Evolutionary conservation across 1,140 invertebrate species (phyloP).

Genomic region (Elysia chlorotica): DNA sequence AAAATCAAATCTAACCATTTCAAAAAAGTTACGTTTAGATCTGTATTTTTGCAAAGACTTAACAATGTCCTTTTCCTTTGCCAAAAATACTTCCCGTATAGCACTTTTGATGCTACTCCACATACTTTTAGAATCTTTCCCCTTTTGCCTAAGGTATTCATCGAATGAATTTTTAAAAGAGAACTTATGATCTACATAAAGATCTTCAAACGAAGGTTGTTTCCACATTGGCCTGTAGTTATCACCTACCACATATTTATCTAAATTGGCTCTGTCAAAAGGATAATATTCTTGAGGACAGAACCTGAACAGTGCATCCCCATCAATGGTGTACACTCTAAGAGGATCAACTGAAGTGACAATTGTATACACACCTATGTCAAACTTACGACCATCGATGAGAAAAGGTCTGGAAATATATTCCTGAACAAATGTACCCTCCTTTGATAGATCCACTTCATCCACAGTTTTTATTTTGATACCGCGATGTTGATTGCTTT

Average conservation of each 20-base stretch:
- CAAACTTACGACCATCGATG: slow-evolving; percentile 79
- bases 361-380: slow-evolving; percentile 93
- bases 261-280: slow-evolving; percentile 78
- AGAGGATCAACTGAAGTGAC: slow-evolving; percentile 90
- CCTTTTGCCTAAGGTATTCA: slow-evolving; percentile 72
- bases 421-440: slow-evolving; percentile 88
- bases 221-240: slow-evolving; percentile 95
- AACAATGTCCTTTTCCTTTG: slow-evolving; percentile 73
- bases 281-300: slow-evolving; percentile 92
- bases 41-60: slow-evolving; percentile 35
- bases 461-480: slow-evolving; percentile 75
- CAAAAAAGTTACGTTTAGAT: slow-evolving; percentile 81
- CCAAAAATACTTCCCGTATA: slow-evolving; percentile 74
- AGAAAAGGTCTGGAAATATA: slow-evolving; percentile 79
- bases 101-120: slow-evolving; percentile 84
- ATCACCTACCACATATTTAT: slow-evolving; percentile 95
- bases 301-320: slow-evolving; percentile 89
- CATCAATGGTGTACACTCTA: slow-evolving; percentile 86
- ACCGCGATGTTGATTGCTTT: slow-evolving; percentile 89
- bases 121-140: slow-evolving; percentile 74
- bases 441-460: slow-evolving; percentile 75
- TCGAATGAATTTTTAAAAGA: slow-evolving; percentile 89
- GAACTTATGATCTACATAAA: slow-evolving; percentile 78
- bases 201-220: slow-evolving; percentile 77
- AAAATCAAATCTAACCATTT: slow-evolving; percentile 92